Evolutionary conservation across 2,888 invertebrate genomes (phyloP), one percentile per base, ranked within the genome.

Genomic region (Panzeria rudis): DNA sequence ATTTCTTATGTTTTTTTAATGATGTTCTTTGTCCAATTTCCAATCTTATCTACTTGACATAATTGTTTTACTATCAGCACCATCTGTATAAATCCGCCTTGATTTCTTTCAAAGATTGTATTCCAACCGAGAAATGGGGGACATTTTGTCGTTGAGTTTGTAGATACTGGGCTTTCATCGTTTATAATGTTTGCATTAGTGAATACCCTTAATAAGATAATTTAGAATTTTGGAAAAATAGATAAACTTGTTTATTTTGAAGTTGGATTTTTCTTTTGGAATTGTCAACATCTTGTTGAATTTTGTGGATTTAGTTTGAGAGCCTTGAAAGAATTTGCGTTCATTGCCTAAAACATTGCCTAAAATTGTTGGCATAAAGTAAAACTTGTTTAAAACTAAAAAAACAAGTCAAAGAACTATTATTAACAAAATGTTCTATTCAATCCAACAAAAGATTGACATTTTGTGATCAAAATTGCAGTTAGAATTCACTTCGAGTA

Each of bases 311-410:
- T 52, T 52, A 23, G 11, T 15, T 54, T 25, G 23, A 54, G 11
- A 25, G 8, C 54, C 54, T 54, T 54, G 23, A 54, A 54, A 54
- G 54, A 54, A 25, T 54, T 25, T 15, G 25, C 54, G 54, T 54
- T 54, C 25, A 54, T n/a, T 11, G 25, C 25, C n/a, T n/a, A n/a
- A n/a, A n/a, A 54, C 23, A 2, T 54, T 54, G 15, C 15, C 1
- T 13, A 54, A 13, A 25, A 7, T 25, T 11, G 13, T 25, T 15
- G 13, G 6, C 25, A 54, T 54, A 15, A 6, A 54, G 25, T 25
- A 54, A 54, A 54, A 54, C 23, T 25, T 54, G 23, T 23, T 54
- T 25, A 25, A 11, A 23, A 25, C 1, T 54, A 54, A 54, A 50
- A 13, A 20, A 20, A 44, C 44, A 4, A 52, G 2, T 23, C 52